Evolutionary conservation across 2,797 vertebrate genomes (phyloP).

Genomic region (Zenarchopterus dispar): DNA sequence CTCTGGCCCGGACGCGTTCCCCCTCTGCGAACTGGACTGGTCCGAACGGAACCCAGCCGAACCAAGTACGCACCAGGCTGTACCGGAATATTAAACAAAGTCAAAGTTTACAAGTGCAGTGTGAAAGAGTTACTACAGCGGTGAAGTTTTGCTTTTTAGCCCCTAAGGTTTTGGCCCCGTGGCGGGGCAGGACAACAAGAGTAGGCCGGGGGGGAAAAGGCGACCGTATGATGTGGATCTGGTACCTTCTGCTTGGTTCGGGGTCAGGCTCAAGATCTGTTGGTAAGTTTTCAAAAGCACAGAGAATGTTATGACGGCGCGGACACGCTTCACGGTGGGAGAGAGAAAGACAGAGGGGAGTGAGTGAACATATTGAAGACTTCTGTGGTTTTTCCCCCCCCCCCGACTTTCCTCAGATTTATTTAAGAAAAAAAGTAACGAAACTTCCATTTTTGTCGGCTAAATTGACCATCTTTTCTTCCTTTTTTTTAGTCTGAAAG

Average conservation of each 20-base stretch:
- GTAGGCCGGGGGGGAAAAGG: constrained; percentile 55
- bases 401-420: constrained; percentile 7
- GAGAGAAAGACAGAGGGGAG: constrained; percentile 1
- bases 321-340: constrained; percentile 28
- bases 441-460: constrained; percentile 13
- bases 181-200: constrained; percentile 64
- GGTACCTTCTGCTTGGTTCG: constrained; percentile 86
- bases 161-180: constrained; percentile 70
- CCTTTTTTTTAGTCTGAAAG: not conserved
- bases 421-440: not conserved
- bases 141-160: constrained; percentile 47
- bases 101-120: constrained; percentile 17
- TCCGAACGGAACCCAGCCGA: constrained; percentile 38
- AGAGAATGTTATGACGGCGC: constrained; percentile 42
- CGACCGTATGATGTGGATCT: constrained; percentile 84
- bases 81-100: constrained; percentile 10
- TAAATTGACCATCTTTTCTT: not conserved
- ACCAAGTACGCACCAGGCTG: constrained; percentile 28
- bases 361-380: too few relatives aligned
- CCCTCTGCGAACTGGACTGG: constrained; percentile 44
- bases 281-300: constrained; percentile 75
- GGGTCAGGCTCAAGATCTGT: constrained; percentile 80
- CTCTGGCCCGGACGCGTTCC: constrained; percentile 21
- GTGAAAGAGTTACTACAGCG: constrained; percentile 21
- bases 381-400: not conserved